Conservation (phyloP, 2,888 invertebrate genomes). For the Aethes cnicana region DNA sequence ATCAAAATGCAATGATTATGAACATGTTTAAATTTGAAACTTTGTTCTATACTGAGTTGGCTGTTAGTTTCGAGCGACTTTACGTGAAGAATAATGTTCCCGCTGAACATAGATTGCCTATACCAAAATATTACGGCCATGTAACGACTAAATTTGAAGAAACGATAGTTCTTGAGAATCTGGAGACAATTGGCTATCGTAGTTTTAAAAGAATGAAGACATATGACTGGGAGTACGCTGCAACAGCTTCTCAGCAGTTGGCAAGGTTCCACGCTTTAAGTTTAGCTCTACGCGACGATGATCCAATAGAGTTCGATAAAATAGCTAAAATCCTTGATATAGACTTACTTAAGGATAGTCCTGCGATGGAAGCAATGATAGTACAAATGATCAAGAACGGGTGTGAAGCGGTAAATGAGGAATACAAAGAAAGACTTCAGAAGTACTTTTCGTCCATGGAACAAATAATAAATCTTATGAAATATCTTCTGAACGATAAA, state of each 20-base stretch:
- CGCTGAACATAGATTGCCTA: constrained; percentile 38
- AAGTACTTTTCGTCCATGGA: constrained; percentile 3
- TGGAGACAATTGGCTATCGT: constrained; percentile 14
- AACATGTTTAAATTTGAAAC: constrained; percentile 38
- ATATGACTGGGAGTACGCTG: constrained; percentile 20
- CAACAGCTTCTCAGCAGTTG: constrained; percentile 12
- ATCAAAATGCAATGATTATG: not conserved
- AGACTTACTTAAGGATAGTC: not conserved
- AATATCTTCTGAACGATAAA: not conserved
- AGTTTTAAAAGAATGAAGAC: constrained; percentile 22
- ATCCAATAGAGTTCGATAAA: constrained; percentile 12
- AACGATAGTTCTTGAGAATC: constrained; percentile 26
- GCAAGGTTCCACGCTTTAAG: constrained; percentile 32
- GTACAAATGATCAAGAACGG: not conserved
- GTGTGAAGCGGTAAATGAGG: not conserved
- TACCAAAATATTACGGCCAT: constrained; percentile 44
- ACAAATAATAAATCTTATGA: not conserved
- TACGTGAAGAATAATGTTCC: constrained; percentile 39
- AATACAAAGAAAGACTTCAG: constrained; percentile 3
- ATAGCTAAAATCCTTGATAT: not conserved
- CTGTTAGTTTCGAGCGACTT: constrained; percentile 35
- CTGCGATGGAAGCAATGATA: not conserved
- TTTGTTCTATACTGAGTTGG: constrained; percentile 38
- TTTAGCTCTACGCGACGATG: constrained; percentile 5
- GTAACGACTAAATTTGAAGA: constrained; percentile 30